phyloP scores from a whole-genome alignment of 2,797 vertebrate species.

The Myiothlypis coronata region DNA sequence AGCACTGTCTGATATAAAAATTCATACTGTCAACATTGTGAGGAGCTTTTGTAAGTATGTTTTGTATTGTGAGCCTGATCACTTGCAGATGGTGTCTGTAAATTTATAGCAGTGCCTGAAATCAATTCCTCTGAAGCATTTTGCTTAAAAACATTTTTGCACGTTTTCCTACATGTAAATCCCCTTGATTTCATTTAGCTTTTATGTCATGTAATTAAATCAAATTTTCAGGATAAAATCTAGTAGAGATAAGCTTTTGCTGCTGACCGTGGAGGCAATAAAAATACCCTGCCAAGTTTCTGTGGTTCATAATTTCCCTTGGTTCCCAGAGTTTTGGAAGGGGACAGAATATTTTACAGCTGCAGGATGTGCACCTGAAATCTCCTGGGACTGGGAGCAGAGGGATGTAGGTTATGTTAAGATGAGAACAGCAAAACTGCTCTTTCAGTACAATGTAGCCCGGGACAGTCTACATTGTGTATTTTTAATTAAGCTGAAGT shows the following conservation, averaged over 20 bases:
- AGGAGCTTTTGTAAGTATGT: not conserved
- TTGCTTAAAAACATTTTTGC: not conserved
- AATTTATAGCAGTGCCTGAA: not conserved
- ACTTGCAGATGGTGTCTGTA: not conserved
- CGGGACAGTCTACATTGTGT: slow-evolving; percentile 76
- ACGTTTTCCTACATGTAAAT: not conserved
- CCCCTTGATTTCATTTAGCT: not conserved
- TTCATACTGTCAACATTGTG: not conserved
- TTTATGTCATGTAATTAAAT: not conserved
- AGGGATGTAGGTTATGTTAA: slow-evolving; percentile 42
- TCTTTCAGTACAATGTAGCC: slow-evolving; percentile 67
- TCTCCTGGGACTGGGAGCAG: not conserved
- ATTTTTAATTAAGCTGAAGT: slow-evolving; percentile 53
- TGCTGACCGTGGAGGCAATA: slow-evolving; percentile 27
- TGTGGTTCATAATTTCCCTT: not conserved
- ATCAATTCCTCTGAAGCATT: not conserved
- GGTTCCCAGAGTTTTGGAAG: not conserved
- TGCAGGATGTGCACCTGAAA: not conserved
- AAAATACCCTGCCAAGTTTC: not conserved
- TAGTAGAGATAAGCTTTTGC: not conserved
- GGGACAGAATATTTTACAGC: slow-evolving; percentile 13
- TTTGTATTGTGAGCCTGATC: not conserved
- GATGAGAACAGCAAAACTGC: slow-evolving; percentile 71
- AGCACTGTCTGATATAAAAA: not conserved
- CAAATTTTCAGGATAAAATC: not conserved